Base-by-base conservation (phyloP, 2,888 invertebrate species). In the Hydriomena furcata region DNA sequence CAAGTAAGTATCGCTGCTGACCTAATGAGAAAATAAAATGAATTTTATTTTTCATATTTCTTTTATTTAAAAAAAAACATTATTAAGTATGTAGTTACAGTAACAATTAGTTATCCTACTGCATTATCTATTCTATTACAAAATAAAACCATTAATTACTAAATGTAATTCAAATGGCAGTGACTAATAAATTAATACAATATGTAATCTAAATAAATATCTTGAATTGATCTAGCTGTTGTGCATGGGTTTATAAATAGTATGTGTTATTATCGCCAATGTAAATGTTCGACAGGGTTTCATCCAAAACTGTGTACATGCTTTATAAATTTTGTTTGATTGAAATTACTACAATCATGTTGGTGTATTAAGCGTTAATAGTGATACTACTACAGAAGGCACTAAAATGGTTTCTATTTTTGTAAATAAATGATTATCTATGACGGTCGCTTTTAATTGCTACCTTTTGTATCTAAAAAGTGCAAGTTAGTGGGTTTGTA, bases 391-490 rank as follows among this genome's bases (percentile, higher is more conserved):
- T 17, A 60, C n/a, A n/a, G 69, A 70, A 73, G 69, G 66, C 72
- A 72, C 68, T 73, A 72, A 69, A 73, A 51, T 75, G 64, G 73
- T 83, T 83, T 84, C 78, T 86, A 87, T 84, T 88, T 86, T 88
- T 89, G 86, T 88, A 87, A 87, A 87, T 89, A 89, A 87, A 86
- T 67, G 65, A 73, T 77, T 60, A 71, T 74, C 71, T 62, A 68
- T 71, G 61, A 59, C 28, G 46, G 48, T 56, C 64, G 40, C 58
- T 60, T 52, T 68, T 55, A 46, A 45, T 42, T 25, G 52, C 32
- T 49, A 50, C 51, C 44, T 21, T 41, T 41, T n/a, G 8, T 43
- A 43, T 43, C 37, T 23, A 55, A 58, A 42, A 31, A 41, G 50
- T 51, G 34, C 47, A 48, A 21, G 43, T 35, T 38, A 32, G 27